Evolutionary conservation across 2,888 invertebrate species (phyloP), one percentile per base, ranked within the genome.

Genomic region (Oscheius sp.): DNA sequence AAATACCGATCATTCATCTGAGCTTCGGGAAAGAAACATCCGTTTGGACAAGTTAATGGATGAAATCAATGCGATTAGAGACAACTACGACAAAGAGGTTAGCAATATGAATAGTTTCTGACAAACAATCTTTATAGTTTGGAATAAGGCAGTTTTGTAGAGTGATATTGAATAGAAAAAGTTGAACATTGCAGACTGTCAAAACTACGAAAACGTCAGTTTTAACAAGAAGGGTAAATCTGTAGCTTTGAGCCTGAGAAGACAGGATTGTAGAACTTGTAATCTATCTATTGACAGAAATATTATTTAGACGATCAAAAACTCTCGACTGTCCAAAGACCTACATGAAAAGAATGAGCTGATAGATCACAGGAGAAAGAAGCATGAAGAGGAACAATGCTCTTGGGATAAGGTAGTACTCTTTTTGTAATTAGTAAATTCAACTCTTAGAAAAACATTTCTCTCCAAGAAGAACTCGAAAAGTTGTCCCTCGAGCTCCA

Each of bases 271-370:
- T 21, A 21, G 21, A 21, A 0, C 21, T 21, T 21, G 21, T 21
- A 21, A 21, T 21, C 21, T 21, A 21, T 21, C 21, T 21, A 21
- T 21, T 21, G 21, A 21, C 21, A 29, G 5, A 33, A 4, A 63
- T 29, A 21, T 3, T 7, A 47, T 74, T 33, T 53, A 81, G 81
- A 79, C 81, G 35, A 77, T 81, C n/a, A 75, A 79, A 60, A 76
- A 77, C 53, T 75, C 75, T 48, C 76, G 75, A 9, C 73, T 77
- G 58, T 71, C 76, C 58, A 78, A 79, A 74, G 78, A 79, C 53
- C 71, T 81, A 42, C 75, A 77, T 55, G 76, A 78, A 29, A 78
- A 79, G 48, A 79, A 79, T 42, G 81, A 81, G 71, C 63, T 81
- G 70, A 72, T 78, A 10, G 81, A 79, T 50, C 81, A 81, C 63